phyloP scores from a whole-genome alignment of 2,888 invertebrate species.

The Yponomeuta sedellus region DNA sequence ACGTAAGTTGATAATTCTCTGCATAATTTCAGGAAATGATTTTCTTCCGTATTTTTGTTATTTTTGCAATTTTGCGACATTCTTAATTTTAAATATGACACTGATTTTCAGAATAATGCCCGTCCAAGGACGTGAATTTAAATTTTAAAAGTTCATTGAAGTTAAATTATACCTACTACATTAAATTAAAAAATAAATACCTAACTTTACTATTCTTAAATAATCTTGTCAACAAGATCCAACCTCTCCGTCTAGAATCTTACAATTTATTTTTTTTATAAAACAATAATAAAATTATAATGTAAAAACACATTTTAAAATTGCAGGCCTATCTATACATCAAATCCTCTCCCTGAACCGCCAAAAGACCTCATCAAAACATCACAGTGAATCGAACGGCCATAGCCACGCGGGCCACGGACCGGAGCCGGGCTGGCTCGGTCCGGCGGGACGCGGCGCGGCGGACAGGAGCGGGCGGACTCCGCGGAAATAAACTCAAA shows the following conservation, averaged over 20 bases:
- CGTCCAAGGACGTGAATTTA: slow-evolving; percentile 45
- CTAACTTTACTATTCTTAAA: slow-evolving; percentile 68
- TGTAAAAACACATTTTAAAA: slow-evolving; percentile 75
- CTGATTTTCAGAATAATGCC: slow-evolving; percentile 52
- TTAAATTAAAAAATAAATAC: slow-evolving; percentile 76
- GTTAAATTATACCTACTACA: slow-evolving; percentile 41
- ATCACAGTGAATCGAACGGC: slow-evolving; percentile 59
- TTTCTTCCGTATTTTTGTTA: slow-evolving; percentile 5
- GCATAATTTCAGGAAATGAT: slow-evolving; percentile 27
- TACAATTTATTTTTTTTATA: slow-evolving; percentile 65
- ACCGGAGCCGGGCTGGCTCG: not conserved
- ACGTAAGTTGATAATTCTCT: slow-evolving; percentile 43
- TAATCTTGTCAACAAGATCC: slow-evolving; percentile 72
- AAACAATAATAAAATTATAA: slow-evolving; percentile 77
- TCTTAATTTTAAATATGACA: slow-evolving; percentile 56
- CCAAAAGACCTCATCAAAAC: slow-evolving; percentile 72
- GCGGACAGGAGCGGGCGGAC: slow-evolving; percentile 28
- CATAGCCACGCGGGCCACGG: not conserved
- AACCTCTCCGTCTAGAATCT: slow-evolving; percentile 70
- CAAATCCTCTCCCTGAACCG: slow-evolving; percentile 69
- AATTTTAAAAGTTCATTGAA: slow-evolving; percentile 51
- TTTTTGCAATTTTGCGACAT: slow-evolving; percentile 12
- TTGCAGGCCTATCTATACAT: slow-evolving; percentile 74
- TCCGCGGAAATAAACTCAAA: slow-evolving; percentile 46
- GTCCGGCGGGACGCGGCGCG: not conserved